Conservation (phyloP, 2,113 vertebrate genomes). For the Tachuris rubrigastra region DNA sequence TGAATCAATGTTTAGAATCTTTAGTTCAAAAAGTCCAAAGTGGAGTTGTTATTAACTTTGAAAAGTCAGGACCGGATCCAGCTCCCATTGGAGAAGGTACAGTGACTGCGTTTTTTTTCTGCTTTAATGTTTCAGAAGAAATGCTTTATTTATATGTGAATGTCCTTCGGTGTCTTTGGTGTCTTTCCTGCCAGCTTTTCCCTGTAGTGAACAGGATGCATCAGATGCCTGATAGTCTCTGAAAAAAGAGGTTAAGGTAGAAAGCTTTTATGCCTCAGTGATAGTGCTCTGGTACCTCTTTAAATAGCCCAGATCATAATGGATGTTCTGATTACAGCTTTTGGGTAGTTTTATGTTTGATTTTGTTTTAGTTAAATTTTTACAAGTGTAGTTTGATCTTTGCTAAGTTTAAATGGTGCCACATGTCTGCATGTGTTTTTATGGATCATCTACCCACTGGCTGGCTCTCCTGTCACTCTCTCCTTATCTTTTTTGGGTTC, state of each 20-base stretch:
- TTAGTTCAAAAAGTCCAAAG: constrained; percentile 85
- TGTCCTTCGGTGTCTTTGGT: not conserved
- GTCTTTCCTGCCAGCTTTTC: not conserved
- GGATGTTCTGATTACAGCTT: not conserved
- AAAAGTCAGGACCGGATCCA: constrained; percentile 83
- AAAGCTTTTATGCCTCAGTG: not conserved
- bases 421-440: not conserved
- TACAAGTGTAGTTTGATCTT: not conserved
- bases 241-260: not conserved
- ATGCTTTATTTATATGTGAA: not conserved
- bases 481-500: not conserved
- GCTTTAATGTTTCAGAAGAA: not conserved
- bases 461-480: not conserved
- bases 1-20: constrained; percentile 85
- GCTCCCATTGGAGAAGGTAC: constrained; percentile 79
- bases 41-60: constrained; percentile 85
- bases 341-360: not conserved
- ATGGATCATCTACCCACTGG: not conserved
- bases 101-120: not conserved
- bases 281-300: not conserved
- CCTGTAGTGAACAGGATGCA: not conserved
- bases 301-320: not conserved
- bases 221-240: not conserved
- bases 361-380: not conserved
- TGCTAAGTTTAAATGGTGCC: not conserved